Conservation (phyloP, 1,140 invertebrate species). For the Leptinotarsa texana region DNA sequence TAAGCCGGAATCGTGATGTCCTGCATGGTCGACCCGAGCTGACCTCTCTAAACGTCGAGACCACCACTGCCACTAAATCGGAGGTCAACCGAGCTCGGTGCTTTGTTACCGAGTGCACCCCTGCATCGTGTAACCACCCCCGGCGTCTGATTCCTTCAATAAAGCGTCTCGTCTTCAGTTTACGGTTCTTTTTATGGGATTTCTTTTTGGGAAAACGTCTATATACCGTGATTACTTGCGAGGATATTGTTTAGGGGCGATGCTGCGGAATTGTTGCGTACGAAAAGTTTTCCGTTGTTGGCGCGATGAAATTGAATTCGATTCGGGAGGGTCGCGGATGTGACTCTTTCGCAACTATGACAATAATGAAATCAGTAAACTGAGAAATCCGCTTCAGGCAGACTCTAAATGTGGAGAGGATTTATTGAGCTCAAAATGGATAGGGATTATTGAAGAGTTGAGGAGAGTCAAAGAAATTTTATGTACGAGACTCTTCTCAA, state of each 20-base stretch:
- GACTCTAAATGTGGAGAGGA: too few relatives aligned
- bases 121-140: background rate
- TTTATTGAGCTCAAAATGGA: too few relatives aligned
- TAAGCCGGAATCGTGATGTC: background rate
- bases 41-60: background rate
- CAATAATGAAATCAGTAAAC: too few relatives aligned
- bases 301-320: too few relatives aligned
- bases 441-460: too few relatives aligned
- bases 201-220: background rate
- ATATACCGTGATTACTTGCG: constrained; percentile 2
- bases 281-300: background rate
- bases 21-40: background rate
- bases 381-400: too few relatives aligned
- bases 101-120: background rate
- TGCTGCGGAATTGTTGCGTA: background rate
- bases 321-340: too few relatives aligned
- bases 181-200: background rate
- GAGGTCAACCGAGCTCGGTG: background rate
- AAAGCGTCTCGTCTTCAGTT: constrained; percentile 2
- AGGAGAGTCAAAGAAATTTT: too few relatives aligned
- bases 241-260: background rate
- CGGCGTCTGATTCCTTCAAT: background rate
- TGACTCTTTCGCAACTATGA: too few relatives aligned
- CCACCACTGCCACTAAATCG: background rate
- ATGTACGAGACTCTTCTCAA: too few relatives aligned